Conservation (phyloP, 2,888 invertebrate genomes). For the Aplocera efformata region DNA sequence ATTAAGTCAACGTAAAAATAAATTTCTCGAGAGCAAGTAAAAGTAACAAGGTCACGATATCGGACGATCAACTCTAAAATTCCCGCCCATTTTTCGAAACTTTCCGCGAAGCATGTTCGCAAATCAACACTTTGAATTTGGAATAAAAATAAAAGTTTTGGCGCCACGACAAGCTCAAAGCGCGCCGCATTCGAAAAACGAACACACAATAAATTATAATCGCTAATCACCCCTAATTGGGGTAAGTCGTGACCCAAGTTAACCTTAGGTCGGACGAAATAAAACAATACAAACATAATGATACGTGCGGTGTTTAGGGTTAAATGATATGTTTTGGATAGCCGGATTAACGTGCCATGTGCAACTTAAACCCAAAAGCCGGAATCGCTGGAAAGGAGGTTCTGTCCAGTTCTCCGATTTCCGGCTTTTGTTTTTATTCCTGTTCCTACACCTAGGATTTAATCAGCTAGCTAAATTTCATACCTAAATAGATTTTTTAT, state of each 20-base stretch:
- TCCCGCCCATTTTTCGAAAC: conserved; percentile 15
- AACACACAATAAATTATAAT: conserved; percentile 75
- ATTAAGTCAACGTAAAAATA: too few relatives aligned
- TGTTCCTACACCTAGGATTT: too few relatives aligned
- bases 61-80: conserved; percentile 4
- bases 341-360: conserved; percentile 30
- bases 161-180: conserved; percentile 63
- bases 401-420: too few relatives aligned
- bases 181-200: conserved; percentile 52
- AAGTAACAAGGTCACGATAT: conserved; percentile 8
- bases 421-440: too few relatives aligned
- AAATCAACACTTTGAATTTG: conserved; percentile 56
- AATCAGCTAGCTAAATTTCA: too few relatives aligned
- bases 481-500: too few relatives aligned
- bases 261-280: conserved; percentile 70
- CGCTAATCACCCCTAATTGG: conserved; percentile 79
- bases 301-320: conserved; percentile 55
- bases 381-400: too few relatives aligned
- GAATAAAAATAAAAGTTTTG: conserved; percentile 48
- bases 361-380: too few relatives aligned
- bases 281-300: conserved; percentile 77
- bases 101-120: conserved; percentile 52
- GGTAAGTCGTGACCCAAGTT: conserved; percentile 76
- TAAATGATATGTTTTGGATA: conserved; percentile 14
- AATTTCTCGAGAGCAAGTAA: background rate